A percentile compares a stretch with the other conserved stretches of the same genome.
Evolutionary conservation across 2,888 invertebrate species (phyloP).

Genomic region (Ditylenchus weischeri): DNA sequence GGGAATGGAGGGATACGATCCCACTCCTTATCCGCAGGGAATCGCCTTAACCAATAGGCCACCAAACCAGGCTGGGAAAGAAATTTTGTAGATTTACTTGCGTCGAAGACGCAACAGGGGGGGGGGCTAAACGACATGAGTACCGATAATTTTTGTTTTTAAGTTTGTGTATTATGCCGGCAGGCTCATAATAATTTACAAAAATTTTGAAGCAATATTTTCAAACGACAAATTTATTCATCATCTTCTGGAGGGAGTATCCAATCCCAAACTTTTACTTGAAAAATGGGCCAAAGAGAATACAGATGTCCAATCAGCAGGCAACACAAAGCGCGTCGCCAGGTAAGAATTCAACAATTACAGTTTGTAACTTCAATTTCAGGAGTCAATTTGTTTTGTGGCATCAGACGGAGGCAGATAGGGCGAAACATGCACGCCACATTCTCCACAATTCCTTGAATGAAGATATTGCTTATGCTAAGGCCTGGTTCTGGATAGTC

Average conservation of each 20-base stretch:
- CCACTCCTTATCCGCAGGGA: too few species aligned
- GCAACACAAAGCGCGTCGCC: not conserved
- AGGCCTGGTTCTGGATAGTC: conserved; percentile 31
- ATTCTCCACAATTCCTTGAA: conserved; percentile 22
- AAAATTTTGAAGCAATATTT: conserved; percentile 15
- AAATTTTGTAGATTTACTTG: too few species aligned
- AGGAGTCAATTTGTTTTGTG: conserved; percentile 27
- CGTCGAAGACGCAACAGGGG: too few species aligned
- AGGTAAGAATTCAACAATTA: not conserved
- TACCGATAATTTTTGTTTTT: too few species aligned
- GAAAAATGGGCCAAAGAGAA: conserved; percentile 9
- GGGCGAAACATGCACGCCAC: not conserved
- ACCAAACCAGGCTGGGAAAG: too few species aligned
- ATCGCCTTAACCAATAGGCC: too few species aligned
- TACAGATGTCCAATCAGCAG: conserved; percentile 13
- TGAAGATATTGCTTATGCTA: conserved; percentile 35
- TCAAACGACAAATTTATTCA: conserved; percentile 22
- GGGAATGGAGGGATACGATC: too few species aligned
- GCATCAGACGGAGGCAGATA: conserved; percentile 18
- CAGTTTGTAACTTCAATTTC: conserved; percentile 6
- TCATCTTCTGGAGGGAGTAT: conserved; percentile 21
- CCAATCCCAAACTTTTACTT: not conserved
- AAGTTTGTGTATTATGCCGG: too few species aligned
- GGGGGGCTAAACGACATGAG: too few species aligned
- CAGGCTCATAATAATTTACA: not conserved